Conservation (phyloP, 2,888 invertebrate species). For the Sussaba pulchella region DNA sequence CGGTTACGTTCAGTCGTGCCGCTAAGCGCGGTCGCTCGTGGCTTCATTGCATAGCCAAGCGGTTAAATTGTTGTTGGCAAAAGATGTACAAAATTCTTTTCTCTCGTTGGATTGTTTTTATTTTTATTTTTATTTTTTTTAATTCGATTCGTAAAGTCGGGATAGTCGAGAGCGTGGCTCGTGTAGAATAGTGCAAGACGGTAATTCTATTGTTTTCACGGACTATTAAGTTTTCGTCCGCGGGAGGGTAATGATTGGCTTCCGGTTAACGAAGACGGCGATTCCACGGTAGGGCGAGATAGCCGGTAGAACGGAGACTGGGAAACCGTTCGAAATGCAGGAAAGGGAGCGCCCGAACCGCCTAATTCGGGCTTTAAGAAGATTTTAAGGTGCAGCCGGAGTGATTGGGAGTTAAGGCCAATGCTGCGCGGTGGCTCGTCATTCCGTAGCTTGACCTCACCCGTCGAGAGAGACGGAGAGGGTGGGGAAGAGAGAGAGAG, state of each 20-base stretch:
- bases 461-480: not conserved
- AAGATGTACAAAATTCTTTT: conserved; percentile 53
- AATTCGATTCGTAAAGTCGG: conserved; percentile 77
- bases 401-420: not conserved
- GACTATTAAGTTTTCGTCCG: conserved; percentile 84
- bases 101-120: too few species aligned
- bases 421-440: conserved; percentile 24
- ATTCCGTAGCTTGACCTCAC: conserved; percentile 55
- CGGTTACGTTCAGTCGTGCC: conserved; percentile 1
- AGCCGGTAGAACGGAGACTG: conserved; percentile 68
- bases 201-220: conserved; percentile 85
- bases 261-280: conserved; percentile 75
- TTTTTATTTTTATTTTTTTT: conserved; percentile 45
- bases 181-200: conserved; percentile 67
- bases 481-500: too few species aligned
- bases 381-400: conserved; percentile 81
- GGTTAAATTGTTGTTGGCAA: conserved; percentile 45
- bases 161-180: conserved; percentile 52
- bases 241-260: conserved; percentile 81
- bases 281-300: conserved; percentile 45
- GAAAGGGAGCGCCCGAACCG: conserved; percentile 83
- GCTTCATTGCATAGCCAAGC: conserved; percentile 50
- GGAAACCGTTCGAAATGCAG: conserved; percentile 83
- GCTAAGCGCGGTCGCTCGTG: too few species aligned
- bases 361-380: conserved; percentile 82